These are phyloP conservation scores for Watsonalla binaria DNA, from an alignment of 2,888 invertebrate species.

Conservation along the genomic window DNA sequence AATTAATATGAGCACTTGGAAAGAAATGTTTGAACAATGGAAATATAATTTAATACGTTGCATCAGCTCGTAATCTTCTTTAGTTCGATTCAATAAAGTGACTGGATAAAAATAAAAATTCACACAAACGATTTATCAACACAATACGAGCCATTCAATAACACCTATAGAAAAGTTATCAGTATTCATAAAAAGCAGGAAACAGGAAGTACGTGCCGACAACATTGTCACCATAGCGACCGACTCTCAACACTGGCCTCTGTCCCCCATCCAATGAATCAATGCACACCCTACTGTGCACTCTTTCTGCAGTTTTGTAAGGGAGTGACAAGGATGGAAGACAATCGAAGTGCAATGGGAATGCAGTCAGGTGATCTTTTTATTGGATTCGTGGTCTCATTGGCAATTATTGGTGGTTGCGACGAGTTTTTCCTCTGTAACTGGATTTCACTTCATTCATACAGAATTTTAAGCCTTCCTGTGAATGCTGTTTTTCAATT, in stretches of 20 bases:
- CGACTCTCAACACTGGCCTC: constrained; percentile 27
- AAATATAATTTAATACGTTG: too few species aligned
- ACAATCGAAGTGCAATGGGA: constrained; percentile 25
- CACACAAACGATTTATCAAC: constrained; percentile 8
- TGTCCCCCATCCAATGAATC: constrained; percentile 24
- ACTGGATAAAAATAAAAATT: too few species aligned
- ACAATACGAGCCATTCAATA: constrained; percentile 43
- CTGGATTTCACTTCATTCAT: neutral
- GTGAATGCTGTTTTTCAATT: too few species aligned
- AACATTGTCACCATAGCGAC: constrained; percentile 49
- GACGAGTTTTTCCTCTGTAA: neutral
- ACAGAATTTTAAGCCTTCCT: neutral
- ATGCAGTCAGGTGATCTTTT: constrained; percentile 19
- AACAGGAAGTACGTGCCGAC: constrained; percentile 64
- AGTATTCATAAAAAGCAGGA: constrained; percentile 56
- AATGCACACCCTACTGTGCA: constrained; percentile 33
- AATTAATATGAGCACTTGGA: too few species aligned
- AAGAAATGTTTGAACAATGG: too few species aligned
- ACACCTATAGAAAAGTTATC: constrained; percentile 23
- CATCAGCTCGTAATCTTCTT: too few species aligned
- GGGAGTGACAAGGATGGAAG: constrained; percentile 23
- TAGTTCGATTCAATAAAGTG: too few species aligned
- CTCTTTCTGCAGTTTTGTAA: constrained; percentile 13
- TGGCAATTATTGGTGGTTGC: constrained; percentile 5
- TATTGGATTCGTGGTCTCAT: constrained; percentile 7